Evolutionary conservation across 2,797 vertebrate species (phyloP).

Genomic region (Florisuga fusca): DNA sequence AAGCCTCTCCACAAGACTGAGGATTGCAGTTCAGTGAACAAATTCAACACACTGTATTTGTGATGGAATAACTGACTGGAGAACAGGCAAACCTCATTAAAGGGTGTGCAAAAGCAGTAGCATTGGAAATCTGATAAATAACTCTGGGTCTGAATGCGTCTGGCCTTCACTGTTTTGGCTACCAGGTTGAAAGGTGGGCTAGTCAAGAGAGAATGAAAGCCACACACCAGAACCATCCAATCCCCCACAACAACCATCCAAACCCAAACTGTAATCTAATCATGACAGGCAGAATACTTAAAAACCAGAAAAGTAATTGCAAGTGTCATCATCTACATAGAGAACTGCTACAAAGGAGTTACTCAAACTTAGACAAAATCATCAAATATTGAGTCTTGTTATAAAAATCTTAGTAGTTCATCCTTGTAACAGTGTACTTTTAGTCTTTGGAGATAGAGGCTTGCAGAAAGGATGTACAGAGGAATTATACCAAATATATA

Average conservation of each 20-base stretch:
- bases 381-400: not conserved
- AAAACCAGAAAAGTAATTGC: not conserved
- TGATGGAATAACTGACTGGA: not conserved
- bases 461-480: not conserved
- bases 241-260: fast-evolving
- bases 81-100: not conserved
- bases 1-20: not conserved
- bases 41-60: not conserved
- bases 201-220: not conserved
- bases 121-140: not conserved
- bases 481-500: not conserved
- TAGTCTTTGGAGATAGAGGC: not conserved
- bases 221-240: not conserved
- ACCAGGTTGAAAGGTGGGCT: not conserved
- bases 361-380: not conserved
- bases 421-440: not conserved
- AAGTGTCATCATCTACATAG: not conserved
- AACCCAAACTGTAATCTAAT: not conserved
- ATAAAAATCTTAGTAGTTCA: not conserved
- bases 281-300: no score
- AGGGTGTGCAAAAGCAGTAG: not conserved
- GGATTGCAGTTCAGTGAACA: not conserved
- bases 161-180: not conserved
- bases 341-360: not conserved
- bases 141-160: not conserved